Evolutionary conservation across 92 coral and sea anemone species (phyloP).

Genomic region (Palythoa heliodiscus): DNA sequence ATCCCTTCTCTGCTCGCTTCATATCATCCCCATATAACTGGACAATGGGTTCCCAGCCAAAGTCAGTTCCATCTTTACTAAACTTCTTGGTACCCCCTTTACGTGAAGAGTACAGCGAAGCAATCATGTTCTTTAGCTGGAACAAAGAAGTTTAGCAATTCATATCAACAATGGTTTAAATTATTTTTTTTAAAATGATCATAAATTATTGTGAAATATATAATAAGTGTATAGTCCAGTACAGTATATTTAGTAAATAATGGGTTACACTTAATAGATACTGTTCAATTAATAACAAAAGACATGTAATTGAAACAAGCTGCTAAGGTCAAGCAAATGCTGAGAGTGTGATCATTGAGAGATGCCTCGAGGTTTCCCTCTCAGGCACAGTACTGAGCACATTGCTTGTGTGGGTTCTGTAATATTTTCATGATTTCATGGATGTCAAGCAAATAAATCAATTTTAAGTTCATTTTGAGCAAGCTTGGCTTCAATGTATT

Average conservation of each 20-base stretch:
- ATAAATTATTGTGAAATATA: background rate
- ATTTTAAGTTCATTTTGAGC: slow-evolving; percentile 1
- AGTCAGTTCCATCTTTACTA: slow-evolving; percentile 32
- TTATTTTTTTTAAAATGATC: background rate
- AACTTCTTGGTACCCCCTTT: slow-evolving; percentile 47
- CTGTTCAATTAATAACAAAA: background rate
- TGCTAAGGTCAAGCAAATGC: slow-evolving; percentile 10
- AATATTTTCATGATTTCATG: background rate
- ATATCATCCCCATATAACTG: slow-evolving; percentile 51
- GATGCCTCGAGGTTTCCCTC: background rate
- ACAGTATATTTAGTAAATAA: slow-evolving; percentile 11
- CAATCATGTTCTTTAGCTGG: slow-evolving; percentile 59
- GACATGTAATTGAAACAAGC: slow-evolving; percentile 12
- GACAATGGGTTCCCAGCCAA: slow-evolving; percentile 57
- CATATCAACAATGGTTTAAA: background rate
- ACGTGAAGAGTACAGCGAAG: slow-evolving; percentile 53
- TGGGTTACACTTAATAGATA: background rate
- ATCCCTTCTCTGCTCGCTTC: slow-evolving; percentile 41
- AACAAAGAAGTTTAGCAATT: slow-evolving; percentile 20
- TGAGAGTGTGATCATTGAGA: slow-evolving; percentile 13
- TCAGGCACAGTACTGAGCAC: background rate
- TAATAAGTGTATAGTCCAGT: background rate
- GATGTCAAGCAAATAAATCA: background rate
- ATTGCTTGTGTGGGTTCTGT: background rate
- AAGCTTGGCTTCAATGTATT: background rate